A percentile compares a stretch with the other conserved stretches of the same genome.
These are phyloP conservation scores for Drosophila cognata DNA, from an alignment of 2,888 invertebrate genomes.

Conservation along the genomic window DNA sequence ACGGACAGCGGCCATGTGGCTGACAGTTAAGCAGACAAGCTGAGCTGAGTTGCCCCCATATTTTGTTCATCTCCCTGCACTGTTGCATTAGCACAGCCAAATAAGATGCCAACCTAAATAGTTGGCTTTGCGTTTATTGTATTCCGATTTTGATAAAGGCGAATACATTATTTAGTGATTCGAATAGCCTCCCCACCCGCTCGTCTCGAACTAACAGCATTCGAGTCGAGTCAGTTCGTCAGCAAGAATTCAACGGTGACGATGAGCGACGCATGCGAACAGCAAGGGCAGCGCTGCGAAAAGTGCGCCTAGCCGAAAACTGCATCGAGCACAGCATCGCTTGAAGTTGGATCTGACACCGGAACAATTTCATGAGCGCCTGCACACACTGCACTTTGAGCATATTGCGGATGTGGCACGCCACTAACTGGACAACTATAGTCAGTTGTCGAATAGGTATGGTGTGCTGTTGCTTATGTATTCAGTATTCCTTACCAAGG, in stretches of 20 bases:
- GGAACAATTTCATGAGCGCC: slow-evolving; percentile 87
- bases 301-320: slow-evolving; percentile 62
- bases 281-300: slow-evolving; percentile 76
- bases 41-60: slow-evolving; percentile 43
- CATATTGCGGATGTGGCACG: slow-evolving; percentile 90
- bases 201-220: slow-evolving; percentile 1
- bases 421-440: slow-evolving; percentile 90
- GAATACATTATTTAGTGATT: slow-evolving; percentile 51
- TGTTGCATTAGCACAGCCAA: slow-evolving; percentile 68
- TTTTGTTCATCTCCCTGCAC: slow-evolving; percentile 53
- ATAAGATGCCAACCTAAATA: slow-evolving; percentile 70
- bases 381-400: slow-evolving; percentile 88
- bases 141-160: slow-evolving; percentile 53
- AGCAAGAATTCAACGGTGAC: slow-evolving; percentile 26
- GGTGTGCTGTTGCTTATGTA: slow-evolving; percentile 95
- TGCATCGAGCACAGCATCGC: slow-evolving; percentile 55
- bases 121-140: slow-evolving; percentile 53
- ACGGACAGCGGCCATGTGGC: slow-evolving; percentile 29
- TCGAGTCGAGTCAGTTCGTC: no score
- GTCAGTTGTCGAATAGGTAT: slow-evolving; percentile 90
- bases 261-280: slow-evolving; percentile 63
- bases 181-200: slow-evolving; percentile 10
- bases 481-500: slow-evolving; percentile 95
- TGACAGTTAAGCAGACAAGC: slow-evolving; percentile 45
- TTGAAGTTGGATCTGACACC: slow-evolving; percentile 76